Conservation (phyloP, 2,888 invertebrate species). For the Tinea trinotella region DNA sequence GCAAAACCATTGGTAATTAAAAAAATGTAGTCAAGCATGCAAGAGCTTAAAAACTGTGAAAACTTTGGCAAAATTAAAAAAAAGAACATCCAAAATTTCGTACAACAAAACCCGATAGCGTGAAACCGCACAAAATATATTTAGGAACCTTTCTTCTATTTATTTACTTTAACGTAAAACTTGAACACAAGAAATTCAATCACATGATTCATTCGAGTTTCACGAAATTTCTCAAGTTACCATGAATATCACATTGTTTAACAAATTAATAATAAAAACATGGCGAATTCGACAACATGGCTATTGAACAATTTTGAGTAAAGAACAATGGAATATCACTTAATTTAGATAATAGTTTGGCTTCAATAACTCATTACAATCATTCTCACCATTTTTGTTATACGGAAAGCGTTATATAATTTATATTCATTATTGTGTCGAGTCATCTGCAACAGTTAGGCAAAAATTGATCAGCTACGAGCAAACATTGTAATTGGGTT, state of each 20-base stretch:
- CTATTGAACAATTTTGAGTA: background rate
- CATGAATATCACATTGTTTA: conserved; percentile 58
- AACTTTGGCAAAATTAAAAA: background rate
- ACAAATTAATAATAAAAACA: conserved; percentile 41
- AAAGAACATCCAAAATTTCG: background rate
- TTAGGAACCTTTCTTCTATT: conserved; percentile 5
- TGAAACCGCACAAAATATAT: conserved; percentile 12
- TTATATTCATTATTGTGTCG: background rate
- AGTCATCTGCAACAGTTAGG: background rate
- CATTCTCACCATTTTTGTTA: conserved; percentile 42
- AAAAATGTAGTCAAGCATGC: background rate
- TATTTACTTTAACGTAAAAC: conserved; percentile 34
- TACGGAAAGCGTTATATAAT: background rate
- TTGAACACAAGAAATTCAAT: conserved; percentile 26
- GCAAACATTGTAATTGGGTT: background rate
- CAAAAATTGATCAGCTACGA: background rate
- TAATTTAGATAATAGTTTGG: conserved; percentile 54
- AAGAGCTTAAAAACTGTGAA: background rate
- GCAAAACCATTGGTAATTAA: conserved; percentile 5
- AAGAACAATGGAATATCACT: conserved; percentile 56
- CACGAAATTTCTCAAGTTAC: conserved; percentile 62
- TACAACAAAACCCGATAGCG: background rate
- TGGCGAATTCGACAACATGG: conserved; percentile 24
- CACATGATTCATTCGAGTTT: conserved; percentile 52
- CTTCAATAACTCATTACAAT: conserved; percentile 36